Percentiles rank a stretch among this genome's conserved stretches.
Evolutionary conservation across 2,888 invertebrate species (phyloP).

Genomic region (Monopis laevigella): DNA sequence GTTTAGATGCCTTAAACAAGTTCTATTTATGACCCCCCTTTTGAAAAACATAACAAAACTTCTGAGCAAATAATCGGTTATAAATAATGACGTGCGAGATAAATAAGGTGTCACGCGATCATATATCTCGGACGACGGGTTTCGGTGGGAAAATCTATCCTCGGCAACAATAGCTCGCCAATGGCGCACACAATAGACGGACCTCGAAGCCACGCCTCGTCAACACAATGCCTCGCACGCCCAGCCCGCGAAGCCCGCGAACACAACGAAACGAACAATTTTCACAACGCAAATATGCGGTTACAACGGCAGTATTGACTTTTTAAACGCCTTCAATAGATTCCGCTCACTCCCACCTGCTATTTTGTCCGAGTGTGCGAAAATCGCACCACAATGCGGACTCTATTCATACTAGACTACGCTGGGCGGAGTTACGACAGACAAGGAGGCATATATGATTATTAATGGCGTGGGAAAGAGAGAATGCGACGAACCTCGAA

Average conservation of each 20-base stretch:
- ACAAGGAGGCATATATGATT: conserved; percentile 14
- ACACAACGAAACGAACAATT: not conserved
- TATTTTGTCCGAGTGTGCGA: conserved; percentile 22
- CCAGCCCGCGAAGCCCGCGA: conserved; percentile 34
- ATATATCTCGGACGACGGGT: too few species aligned
- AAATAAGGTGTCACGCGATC: too few species aligned
- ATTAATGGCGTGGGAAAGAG: not conserved
- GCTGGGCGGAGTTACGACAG: conserved; percentile 60
- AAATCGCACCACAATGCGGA: not conserved
- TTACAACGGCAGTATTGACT: conserved; percentile 62
- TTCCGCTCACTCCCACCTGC: conserved; percentile 56
- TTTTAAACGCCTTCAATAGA: conserved; percentile 61
- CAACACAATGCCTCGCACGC: conserved; percentile 31
- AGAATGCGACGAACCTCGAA: conserved; percentile 26
- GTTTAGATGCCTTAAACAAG: too few species aligned
- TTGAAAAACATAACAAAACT: too few species aligned
- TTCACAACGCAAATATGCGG: conserved; percentile 18
- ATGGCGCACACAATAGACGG: too few species aligned
- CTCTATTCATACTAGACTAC: conserved; percentile 23
- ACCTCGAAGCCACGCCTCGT: conserved; percentile 1
- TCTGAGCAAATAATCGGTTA: too few species aligned
- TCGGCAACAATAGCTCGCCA: too few species aligned
- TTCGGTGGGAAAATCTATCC: too few species aligned
- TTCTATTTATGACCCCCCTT: too few species aligned
- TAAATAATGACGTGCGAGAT: too few species aligned